Evolutionary conservation across 2,888 invertebrate species (phyloP).

Genomic region (Drosophila monieri): DNA sequence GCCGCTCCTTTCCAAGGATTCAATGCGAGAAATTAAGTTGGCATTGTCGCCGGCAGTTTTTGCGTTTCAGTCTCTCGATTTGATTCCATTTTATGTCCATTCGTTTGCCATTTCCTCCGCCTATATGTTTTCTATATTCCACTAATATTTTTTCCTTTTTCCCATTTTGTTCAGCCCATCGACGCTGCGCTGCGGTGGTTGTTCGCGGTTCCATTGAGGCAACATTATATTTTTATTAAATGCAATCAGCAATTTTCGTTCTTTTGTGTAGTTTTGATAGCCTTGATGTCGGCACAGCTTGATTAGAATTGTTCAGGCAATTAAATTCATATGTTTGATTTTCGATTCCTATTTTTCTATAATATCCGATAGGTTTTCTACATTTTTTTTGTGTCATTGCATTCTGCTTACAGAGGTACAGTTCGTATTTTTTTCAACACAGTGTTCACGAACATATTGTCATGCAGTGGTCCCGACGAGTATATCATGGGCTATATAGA

Average conservation of each 20-base stretch:
- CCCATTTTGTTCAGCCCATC: background rate
- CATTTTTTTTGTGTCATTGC: constrained; percentile 6
- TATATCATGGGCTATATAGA: too few relatives aligned
- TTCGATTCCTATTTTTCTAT: constrained; percentile 52
- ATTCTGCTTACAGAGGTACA: constrained; percentile 18
- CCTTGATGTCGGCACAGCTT: constrained; percentile 51
- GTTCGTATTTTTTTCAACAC: background rate
- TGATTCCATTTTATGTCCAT: constrained; percentile 43
- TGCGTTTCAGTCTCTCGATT: constrained; percentile 50
- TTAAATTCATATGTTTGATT: constrained; percentile 75
- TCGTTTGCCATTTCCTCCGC: constrained; percentile 36
- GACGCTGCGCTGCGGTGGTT: constrained; percentile 16
- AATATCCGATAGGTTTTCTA: constrained; percentile 25
- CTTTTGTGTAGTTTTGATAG: constrained; percentile 64
- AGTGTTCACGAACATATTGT: too few relatives aligned
- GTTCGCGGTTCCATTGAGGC: constrained; percentile 57
- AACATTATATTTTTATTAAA: constrained; percentile 80
- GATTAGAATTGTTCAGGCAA: constrained; percentile 73
- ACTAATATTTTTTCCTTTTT: background rate
- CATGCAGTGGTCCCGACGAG: too few relatives aligned
- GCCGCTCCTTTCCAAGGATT: constrained; percentile 67
- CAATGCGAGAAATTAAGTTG: constrained; percentile 74
- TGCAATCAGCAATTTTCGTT: constrained; percentile 65
- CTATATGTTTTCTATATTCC: constrained; percentile 2
- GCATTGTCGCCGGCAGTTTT: constrained; percentile 64